Conservation (phyloP, 2,888 invertebrate genomes). For the Antheraea assamensis region DNA sequence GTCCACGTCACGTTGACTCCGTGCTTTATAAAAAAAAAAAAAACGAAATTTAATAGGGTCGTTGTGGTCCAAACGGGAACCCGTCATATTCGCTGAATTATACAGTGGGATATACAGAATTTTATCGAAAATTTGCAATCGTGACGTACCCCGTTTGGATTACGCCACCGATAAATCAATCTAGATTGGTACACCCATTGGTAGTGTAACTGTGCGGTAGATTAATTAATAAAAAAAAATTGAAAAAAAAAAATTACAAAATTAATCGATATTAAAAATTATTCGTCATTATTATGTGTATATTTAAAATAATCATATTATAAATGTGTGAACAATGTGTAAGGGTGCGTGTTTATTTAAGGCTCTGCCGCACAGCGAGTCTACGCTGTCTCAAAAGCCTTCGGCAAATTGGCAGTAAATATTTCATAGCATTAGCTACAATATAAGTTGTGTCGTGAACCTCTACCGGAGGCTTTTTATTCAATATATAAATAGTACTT, state of each 20-base stretch:
- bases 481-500: constrained; percentile 77
- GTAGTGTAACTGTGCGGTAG: constrained; percentile 45
- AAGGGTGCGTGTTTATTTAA: constrained; percentile 32
- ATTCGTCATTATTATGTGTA: constrained; percentile 16
- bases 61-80: neutral
- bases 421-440: constrained; percentile 65
- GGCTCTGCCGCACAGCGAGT: constrained; percentile 38
- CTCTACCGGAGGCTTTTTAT: constrained; percentile 67
- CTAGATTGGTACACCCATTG: constrained; percentile 46
- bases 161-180: constrained; percentile 38
- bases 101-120: neutral
- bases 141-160: constrained; percentile 29
- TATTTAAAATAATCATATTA: constrained; percentile 16
- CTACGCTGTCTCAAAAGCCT: constrained; percentile 48
- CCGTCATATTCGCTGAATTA: no score
- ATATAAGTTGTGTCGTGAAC: constrained; percentile 60
- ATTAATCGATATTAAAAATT: constrained; percentile 26
- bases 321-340: constrained; percentile 35
- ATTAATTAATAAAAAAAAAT: constrained; percentile 17
- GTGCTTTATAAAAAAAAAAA: constrained; percentile 43
- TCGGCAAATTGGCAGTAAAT: constrained; percentile 53
- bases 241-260: constrained; percentile 23
- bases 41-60: constrained; percentile 27
- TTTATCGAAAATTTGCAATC: constrained; percentile 13
- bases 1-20: constrained; percentile 36